These are phyloP conservation scores for Protaetia brevitarsis DNA, from an alignment of 1,140 invertebrate species.

Conservation along the genomic window DNA sequence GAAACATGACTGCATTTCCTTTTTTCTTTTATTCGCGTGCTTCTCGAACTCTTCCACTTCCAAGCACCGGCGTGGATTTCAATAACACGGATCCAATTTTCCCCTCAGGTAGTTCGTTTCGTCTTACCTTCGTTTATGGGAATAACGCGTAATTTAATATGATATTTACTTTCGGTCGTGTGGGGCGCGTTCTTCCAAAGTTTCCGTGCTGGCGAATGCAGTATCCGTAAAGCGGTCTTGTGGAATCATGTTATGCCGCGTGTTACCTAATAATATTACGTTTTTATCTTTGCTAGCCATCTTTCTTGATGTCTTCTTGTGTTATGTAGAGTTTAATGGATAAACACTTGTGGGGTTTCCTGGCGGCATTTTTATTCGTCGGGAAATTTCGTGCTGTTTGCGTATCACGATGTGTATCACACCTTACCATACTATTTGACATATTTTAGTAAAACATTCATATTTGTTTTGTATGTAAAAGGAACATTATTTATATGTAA, in stretches of 20 bases:
- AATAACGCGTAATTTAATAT: slow-evolving; percentile 19
- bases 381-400: too few relatives aligned
- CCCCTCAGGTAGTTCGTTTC: slow-evolving; percentile 12
- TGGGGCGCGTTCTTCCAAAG: not conserved
- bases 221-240: not conserved
- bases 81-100: slow-evolving; percentile 1
- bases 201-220: not conserved
- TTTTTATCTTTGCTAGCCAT: not conserved
- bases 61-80: not conserved
- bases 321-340: too few relatives aligned
- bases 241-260: not conserved
- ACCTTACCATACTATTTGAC: too few relatives aligned
- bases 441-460: too few relatives aligned
- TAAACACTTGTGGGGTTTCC: too few relatives aligned
- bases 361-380: too few relatives aligned
- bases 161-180: not conserved
- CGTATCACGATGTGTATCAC: too few relatives aligned
- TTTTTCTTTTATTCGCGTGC: not conserved
- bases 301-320: not conserved
- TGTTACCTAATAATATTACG: not conserved
- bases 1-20: too few relatives aligned
- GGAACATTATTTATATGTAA: too few relatives aligned
- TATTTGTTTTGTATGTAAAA: too few relatives aligned
- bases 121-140: slow-evolving; percentile 8
- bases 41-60: not conserved